Conservation (phyloP, 2,113 vertebrate genomes). For the Esox niger region DNA sequence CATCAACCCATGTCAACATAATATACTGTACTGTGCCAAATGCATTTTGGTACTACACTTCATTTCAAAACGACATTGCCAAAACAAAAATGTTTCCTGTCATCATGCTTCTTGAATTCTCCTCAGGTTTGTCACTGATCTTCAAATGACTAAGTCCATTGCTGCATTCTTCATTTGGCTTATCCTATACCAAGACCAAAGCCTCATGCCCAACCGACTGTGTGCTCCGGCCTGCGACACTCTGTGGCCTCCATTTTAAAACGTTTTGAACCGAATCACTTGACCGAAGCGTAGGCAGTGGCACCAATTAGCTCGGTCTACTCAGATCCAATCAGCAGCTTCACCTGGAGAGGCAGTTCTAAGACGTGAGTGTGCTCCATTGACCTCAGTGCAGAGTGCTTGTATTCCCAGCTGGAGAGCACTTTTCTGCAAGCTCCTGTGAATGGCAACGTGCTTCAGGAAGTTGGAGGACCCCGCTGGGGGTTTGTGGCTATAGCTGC, state of each 20-base stretch:
- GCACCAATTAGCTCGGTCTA: not conserved
- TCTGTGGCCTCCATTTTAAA: not conserved
- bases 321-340: not conserved
- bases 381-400: not conserved
- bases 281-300: not conserved
- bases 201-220: not conserved
- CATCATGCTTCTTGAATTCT: not conserved
- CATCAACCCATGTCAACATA: no score
- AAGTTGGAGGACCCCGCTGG: no score
- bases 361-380: not conserved
- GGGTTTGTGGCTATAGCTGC: slow-evolving; percentile 57
- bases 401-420: not conserved
- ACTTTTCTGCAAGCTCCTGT: not conserved
- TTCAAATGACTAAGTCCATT: not conserved
- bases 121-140: not conserved
- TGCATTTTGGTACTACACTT: not conserved
- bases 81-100: not conserved
- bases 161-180: not conserved
- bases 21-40: not conserved
- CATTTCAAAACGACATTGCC: not conserved
- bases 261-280: not conserved
- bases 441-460: slow-evolving; percentile 29
- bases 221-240: not conserved
- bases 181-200: not conserved
- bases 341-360: not conserved